Conservation (phyloP, 2,113 vertebrate genomes). For the Sula dactylatra region DNA sequence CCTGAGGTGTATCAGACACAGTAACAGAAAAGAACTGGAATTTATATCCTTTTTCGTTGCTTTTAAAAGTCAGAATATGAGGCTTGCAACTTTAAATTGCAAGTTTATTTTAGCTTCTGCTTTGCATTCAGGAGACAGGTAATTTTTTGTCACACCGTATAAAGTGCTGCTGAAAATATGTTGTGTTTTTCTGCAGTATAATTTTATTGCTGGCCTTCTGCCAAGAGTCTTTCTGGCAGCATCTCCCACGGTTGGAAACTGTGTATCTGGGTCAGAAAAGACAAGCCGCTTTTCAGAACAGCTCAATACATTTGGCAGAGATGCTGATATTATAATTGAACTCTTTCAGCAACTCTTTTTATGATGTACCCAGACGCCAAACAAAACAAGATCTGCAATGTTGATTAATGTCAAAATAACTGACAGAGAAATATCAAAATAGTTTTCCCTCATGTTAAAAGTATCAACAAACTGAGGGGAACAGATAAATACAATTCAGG, state of each 20-base stretch:
- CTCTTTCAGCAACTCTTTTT: slow-evolving; percentile 71
- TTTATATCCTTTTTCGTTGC: background rate
- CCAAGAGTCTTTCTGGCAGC: slow-evolving; percentile 69
- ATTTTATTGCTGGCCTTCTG: slow-evolving; percentile 71
- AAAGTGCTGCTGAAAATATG: slow-evolving; percentile 54
- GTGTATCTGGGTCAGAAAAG: slow-evolving; percentile 77
- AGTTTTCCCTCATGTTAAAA: slow-evolving; percentile 51
- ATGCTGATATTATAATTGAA: slow-evolving; percentile 70
- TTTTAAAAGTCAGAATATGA: background rate
- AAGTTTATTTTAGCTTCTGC: slow-evolving; percentile 32
- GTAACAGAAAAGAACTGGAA: background rate
- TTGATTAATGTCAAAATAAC: slow-evolving; percentile 67
- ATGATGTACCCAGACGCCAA: slow-evolving; percentile 65
- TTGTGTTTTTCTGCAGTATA: slow-evolving; percentile 58
- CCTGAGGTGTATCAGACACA: background rate
- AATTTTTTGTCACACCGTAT: slow-evolving; percentile 21
- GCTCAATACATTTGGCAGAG: slow-evolving; percentile 71
- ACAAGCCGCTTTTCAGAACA: slow-evolving; percentile 73
- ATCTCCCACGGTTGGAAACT: slow-evolving; percentile 71
- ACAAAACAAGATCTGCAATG: slow-evolving; percentile 62
- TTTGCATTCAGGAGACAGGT: slow-evolving; percentile 38
- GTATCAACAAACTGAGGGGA: background rate
- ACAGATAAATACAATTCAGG: background rate
- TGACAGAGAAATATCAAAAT: slow-evolving; percentile 62
- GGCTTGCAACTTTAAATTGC: background rate